Percentiles rank a stretch among this genome's conserved stretches.
These are phyloP conservation scores for Popillia japonica DNA, from an alignment of 1,140 invertebrate genomes.

Conservation along the genomic window DNA sequence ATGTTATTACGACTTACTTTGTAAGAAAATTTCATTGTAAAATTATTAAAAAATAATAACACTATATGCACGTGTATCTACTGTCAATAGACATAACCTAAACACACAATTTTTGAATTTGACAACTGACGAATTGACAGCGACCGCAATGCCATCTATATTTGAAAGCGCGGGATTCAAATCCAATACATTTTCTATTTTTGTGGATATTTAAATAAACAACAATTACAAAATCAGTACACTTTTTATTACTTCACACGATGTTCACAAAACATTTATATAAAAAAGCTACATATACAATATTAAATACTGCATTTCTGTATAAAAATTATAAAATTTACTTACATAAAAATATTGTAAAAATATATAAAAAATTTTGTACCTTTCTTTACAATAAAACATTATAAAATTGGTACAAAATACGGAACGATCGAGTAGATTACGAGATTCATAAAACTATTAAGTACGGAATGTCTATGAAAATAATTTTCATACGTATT, in stretches of 20 bases:
- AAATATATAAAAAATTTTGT: conserved; percentile 18
- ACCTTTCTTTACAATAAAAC: not conserved
- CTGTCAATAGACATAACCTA: not conserved
- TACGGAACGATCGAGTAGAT: not conserved
- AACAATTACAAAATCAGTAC: conserved; percentile 17
- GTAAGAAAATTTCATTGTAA: conserved; percentile 24
- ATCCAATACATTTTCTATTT: not conserved
- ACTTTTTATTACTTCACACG: conserved; percentile 29
- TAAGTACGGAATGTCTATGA: conserved; percentile 19
- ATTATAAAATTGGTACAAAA: conserved; percentile 15
- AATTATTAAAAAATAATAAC: not conserved
- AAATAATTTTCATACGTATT: not conserved
- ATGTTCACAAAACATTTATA: conserved; percentile 22
- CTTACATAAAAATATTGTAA: conserved; percentile 33
- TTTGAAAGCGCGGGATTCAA: not conserved
- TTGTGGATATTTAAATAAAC: not conserved
- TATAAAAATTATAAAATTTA: conserved; percentile 29
- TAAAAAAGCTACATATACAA: conserved; percentile 16
- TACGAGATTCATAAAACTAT: conserved; percentile 21
- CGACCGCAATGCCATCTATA: too few species aligned
- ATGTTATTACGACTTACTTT: not conserved
- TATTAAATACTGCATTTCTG: conserved; percentile 22
- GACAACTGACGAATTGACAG: not conserved
- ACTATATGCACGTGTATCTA: not conserved
- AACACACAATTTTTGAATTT: not conserved